Evolutionary conservation across 2,797 vertebrate species (phyloP), one percentile per base, ranked within the genome.

Genomic region (Danio tinwini): DNA sequence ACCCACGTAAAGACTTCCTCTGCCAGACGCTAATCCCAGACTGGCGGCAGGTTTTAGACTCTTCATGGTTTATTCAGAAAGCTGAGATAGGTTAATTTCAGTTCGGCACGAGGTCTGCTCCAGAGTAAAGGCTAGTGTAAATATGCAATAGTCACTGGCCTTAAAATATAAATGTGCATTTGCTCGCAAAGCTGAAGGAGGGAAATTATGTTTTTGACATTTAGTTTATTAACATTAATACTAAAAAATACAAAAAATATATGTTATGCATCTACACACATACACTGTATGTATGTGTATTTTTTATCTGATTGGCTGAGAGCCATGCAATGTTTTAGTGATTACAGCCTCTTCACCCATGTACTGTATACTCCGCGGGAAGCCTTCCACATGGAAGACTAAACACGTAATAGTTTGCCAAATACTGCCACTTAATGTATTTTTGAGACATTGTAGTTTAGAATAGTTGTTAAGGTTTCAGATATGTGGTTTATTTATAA

Each of bases 11-110:
- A 76, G 81, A 72, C 10, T 58, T 64, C 8, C 42, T 68, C 17
- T 0, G 17, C 49, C 40, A 64, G 37, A 47, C 14, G 14, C 69
- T 82, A 84, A 73, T 73, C 68, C 52, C 47, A 39, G 44, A 63
- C 59, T 21, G 17, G 74, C 19, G 37, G 59, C 17, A 61, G 72
- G 70, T 78, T 76, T 84, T 78, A 76, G 65, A 76, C 65, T 55
- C 67, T 61, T 84, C 72, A 84, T 84, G 78, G 53, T 81, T 86
- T 86, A 86, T 86, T 86, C 83, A 86, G 62, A 37, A 64, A 53
- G 14, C 56, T 81, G 17, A 73, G 59, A 80, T 75, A 49, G 83
- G 78, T 79, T 83, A 56, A 76, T 83, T 83, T 81, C 62, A 47
- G 37, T 10, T 65, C 47, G 58, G 73, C 69, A 53, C 39, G 14